Percentiles rank a stretch among this genome's conserved stretches.
Conservation (phyloP, 2,797 vertebrate genomes). For the Anas bahamensis region DNA sequence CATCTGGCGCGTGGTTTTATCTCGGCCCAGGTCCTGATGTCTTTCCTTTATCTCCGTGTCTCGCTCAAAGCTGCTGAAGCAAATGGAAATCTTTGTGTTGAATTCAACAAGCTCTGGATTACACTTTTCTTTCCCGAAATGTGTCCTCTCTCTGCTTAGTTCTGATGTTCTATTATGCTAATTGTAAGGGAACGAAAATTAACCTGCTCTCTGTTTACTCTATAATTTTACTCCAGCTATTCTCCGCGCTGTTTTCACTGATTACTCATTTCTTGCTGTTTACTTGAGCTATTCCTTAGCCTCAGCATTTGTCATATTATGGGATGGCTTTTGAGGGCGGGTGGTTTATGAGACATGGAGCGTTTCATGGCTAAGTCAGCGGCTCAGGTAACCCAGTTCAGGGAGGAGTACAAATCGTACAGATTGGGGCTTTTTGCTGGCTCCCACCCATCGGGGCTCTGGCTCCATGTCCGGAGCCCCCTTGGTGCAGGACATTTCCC, state of each 20-base stretch:
- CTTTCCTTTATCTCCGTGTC: neutral
- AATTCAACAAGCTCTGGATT: neutral
- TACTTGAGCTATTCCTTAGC: slow-evolving; percentile 27
- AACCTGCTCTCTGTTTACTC: slow-evolving; percentile 46
- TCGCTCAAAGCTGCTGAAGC: neutral
- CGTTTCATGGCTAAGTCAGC: neutral
- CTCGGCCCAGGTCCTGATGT: neutral
- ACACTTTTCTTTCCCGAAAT: neutral
- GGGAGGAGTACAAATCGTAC: neutral
- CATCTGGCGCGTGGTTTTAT: neutral
- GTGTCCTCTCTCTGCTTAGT: neutral
- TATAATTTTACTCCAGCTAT: neutral
- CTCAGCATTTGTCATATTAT: slow-evolving; percentile 22
- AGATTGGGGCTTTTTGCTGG: neutral
- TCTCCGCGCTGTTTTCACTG: slow-evolving; percentile 40
- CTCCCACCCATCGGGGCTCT: neutral
- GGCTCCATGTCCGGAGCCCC: neutral
- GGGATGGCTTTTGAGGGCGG: neutral
- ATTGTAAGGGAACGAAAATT: slow-evolving; percentile 17
- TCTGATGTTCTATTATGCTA: neutral
- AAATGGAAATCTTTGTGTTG: neutral
- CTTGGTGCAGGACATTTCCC: too few species aligned
- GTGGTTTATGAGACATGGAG: neutral
- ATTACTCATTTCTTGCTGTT: slow-evolving; percentile 32
- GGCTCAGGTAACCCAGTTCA: neutral